phyloP scores from a whole-genome alignment of 64 coral and sea anemone species.

The Montipora capricornis region DNA sequence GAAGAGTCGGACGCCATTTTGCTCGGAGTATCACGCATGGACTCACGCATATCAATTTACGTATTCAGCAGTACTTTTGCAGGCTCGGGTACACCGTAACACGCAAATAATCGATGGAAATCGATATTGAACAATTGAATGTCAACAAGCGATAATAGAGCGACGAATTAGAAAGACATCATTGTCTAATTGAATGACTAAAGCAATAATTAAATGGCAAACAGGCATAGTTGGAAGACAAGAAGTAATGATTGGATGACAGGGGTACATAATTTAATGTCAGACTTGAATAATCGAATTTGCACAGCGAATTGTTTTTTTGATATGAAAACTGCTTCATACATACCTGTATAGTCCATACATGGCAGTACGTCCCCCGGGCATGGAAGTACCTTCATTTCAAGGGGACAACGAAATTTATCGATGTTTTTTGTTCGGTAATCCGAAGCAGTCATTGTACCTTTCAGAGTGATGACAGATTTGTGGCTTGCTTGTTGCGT shows the following conservation, averaged over 20 bases:
- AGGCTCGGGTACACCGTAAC: not conserved
- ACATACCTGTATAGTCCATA: too few relatives aligned
- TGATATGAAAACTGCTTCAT: too few relatives aligned
- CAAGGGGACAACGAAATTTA: too few relatives aligned
- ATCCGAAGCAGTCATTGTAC: too few relatives aligned
- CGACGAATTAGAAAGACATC: not conserved
- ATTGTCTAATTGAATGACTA: not conserved
- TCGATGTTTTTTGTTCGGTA: too few relatives aligned
- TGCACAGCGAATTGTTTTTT: too few relatives aligned
- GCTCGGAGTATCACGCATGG: not conserved
- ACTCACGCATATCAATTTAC: not conserved
- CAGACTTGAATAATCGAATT: not conserved
- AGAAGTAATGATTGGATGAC: not conserved
- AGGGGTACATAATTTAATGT: not conserved
- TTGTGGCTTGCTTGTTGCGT: too few relatives aligned
- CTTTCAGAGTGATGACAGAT: too few relatives aligned
- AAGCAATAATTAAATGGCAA: not conserved
- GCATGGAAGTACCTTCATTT: too few relatives aligned
- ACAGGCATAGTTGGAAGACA: not conserved
- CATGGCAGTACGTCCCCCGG: too few relatives aligned
- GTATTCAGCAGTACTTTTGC: not conserved
- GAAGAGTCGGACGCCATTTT: not conserved
- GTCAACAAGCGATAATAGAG: not conserved
- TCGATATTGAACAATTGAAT: constrained; percentile 13
- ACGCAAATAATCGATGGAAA: not conserved